Evolutionary conservation across 2,797 vertebrate genomes (phyloP).

Genomic region (Vespertilio murinus): DNA sequence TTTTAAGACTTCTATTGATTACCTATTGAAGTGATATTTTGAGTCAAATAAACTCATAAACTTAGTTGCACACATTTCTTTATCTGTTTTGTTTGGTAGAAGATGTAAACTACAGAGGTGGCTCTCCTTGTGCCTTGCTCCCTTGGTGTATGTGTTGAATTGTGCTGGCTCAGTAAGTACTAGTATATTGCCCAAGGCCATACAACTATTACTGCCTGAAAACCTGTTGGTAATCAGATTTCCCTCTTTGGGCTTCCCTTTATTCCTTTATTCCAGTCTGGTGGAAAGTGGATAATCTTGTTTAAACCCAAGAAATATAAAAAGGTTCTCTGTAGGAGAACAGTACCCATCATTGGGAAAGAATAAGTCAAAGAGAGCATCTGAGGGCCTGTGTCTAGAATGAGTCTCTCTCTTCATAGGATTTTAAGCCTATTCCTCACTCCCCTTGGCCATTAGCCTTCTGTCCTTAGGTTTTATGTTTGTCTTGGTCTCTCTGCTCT

Average conservation of each 20-base stretch:
- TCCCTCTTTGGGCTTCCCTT: conserved; percentile 1
- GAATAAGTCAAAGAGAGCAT: not conserved
- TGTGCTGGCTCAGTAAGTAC: not conserved
- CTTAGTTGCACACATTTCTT: not conserved
- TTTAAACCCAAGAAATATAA: not conserved
- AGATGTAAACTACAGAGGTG: not conserved
- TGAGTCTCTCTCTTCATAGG: not conserved
- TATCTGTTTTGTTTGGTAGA: not conserved
- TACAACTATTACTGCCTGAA: not conserved
- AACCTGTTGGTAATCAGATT: not conserved
- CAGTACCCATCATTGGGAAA: not conserved
- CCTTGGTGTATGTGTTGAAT: not conserved
- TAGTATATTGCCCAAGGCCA: not conserved
- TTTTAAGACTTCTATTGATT: not conserved
- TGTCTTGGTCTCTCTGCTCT: not conserved
- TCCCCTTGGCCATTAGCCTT: not conserved
- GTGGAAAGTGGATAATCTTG: not conserved
- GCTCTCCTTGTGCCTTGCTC: not conserved
- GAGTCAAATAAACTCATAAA: conserved; percentile 14
- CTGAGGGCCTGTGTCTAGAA: not conserved
- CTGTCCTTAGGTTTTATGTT: not conserved
- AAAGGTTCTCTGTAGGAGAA: not conserved
- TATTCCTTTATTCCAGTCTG: not conserved
- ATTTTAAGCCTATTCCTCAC: not conserved
- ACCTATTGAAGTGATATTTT: not conserved